phyloP scores from a whole-genome alignment of 2,888 invertebrate species.

The Deilephila porcellus region DNA sequence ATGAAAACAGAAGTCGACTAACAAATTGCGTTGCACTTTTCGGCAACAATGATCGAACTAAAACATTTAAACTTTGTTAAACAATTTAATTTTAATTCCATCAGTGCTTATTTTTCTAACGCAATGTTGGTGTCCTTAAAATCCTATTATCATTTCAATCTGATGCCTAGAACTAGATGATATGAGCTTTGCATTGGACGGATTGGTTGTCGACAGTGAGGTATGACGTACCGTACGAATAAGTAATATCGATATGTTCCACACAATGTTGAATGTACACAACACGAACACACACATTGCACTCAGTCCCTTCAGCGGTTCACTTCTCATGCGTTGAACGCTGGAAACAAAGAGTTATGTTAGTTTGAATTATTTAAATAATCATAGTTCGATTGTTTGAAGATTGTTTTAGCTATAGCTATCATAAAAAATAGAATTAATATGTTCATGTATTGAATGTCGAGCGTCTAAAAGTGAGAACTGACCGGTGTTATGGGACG shows the following conservation, averaged over 20 bases:
- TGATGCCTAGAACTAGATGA: slow-evolving; percentile 39
- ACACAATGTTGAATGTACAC: slow-evolving; percentile 46
- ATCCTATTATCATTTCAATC: slow-evolving; percentile 83
- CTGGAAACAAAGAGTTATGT: slow-evolving; percentile 51
- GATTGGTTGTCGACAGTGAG: slow-evolving; percentile 51
- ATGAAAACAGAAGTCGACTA: slow-evolving; percentile 79
- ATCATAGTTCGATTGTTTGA: background rate
- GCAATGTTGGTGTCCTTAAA: slow-evolving; percentile 58
- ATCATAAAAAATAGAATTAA: no score
- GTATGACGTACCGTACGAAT: slow-evolving; percentile 49
- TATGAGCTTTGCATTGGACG: slow-evolving; percentile 47
- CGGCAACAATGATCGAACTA: slow-evolving; percentile 13
- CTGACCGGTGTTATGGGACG: no score
- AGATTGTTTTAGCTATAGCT: background rate
- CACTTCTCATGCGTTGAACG: slow-evolving; percentile 63
- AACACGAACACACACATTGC: slow-evolving; percentile 49
- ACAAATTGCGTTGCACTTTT: slow-evolving; percentile 35
- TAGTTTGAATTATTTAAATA: background rate
- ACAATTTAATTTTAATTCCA: background rate
- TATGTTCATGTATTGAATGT: no score
- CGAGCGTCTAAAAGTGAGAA: no score
- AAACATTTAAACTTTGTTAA: slow-evolving; percentile 10
- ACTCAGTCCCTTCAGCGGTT: slow-evolving; percentile 45
- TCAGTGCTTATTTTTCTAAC: slow-evolving; percentile 27
- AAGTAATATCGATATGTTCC: slow-evolving; percentile 40